Evolutionary conservation across 2,113 vertebrate species (phyloP).

Genomic region (Aspiorhynchus laticeps): DNA sequence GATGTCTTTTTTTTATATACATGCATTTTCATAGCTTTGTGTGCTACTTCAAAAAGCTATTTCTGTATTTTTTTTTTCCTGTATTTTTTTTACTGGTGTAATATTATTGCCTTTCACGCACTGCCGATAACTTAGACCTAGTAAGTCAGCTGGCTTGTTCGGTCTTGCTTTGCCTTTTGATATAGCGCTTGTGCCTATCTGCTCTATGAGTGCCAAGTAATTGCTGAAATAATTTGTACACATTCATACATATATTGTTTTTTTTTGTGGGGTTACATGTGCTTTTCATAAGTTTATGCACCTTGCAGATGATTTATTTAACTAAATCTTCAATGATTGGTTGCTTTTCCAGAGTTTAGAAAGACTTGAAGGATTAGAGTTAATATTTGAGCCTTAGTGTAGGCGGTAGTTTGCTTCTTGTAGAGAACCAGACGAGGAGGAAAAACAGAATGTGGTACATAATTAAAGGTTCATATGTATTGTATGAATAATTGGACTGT

Average conservation of each 20-base stretch:
- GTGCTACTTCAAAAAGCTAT: conserved; percentile 41
- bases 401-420: neutral
- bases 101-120: conserved; percentile 40
- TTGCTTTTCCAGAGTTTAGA: conserved; percentile 36
- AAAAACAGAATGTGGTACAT: conserved; percentile 24
- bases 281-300: conserved; percentile 46
- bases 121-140: conserved; percentile 28
- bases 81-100: conserved; percentile 46
- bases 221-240: conserved; percentile 54
- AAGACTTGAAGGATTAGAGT: neutral
- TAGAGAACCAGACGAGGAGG: neutral
- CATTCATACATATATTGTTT: conserved; percentile 36
- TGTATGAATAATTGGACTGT: conserved; percentile 32
- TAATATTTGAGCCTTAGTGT: conserved; percentile 30
- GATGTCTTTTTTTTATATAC: conserved; percentile 60
- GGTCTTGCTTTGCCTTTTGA: conserved; percentile 47
- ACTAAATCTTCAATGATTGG: conserved; percentile 31
- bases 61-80: conserved; percentile 56
- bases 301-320: conserved; percentile 43
- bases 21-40: conserved; percentile 63
- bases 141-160: conserved; percentile 46
- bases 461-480: conserved; percentile 46
- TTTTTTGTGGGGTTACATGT: conserved; percentile 17
- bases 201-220: conserved; percentile 52
- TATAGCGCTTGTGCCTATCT: conserved; percentile 64